Percentiles rank a stretch among this genome's conserved stretches.
Conservation (phyloP, 2,797 vertebrate species). For the Gallinago nigripennis region DNA sequence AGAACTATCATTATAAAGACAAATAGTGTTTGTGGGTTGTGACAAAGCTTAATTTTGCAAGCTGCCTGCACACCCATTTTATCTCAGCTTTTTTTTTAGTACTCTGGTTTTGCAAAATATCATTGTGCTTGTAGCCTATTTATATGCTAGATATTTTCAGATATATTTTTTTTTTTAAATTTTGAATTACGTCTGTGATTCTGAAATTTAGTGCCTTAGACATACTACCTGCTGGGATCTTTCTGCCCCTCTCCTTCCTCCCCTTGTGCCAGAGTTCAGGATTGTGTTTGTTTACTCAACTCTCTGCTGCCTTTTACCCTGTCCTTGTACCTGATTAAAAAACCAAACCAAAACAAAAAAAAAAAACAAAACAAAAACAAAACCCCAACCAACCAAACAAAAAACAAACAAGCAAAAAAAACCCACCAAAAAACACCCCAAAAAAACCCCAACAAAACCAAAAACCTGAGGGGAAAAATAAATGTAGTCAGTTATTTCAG, state of each 20-base stretch:
- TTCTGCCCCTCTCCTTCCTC: not conserved
- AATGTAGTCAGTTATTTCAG: not conserved
- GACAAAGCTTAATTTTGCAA: not conserved
- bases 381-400: too few species aligned
- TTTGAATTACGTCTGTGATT: not conserved
- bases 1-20: not conserved
- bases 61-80: not conserved
- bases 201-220: conserved; percentile 14
- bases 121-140: not conserved
- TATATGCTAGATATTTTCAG: not conserved
- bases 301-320: not conserved
- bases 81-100: not conserved
- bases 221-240: not conserved
- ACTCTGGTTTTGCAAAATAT: not conserved
- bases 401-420: too few species aligned
- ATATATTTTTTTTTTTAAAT: not conserved
- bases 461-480: not conserved
- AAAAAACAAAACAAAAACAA: too few species aligned
- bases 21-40: not conserved
- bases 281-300: not conserved
- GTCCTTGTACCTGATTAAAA: not conserved
- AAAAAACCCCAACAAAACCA: not conserved
- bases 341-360: not conserved
- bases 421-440: too few species aligned
- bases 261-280: not conserved